Evolutionary conservation across 2,888 invertebrate species (phyloP).

Genomic region (Bursaphelenchus okinawaensis): DNA sequence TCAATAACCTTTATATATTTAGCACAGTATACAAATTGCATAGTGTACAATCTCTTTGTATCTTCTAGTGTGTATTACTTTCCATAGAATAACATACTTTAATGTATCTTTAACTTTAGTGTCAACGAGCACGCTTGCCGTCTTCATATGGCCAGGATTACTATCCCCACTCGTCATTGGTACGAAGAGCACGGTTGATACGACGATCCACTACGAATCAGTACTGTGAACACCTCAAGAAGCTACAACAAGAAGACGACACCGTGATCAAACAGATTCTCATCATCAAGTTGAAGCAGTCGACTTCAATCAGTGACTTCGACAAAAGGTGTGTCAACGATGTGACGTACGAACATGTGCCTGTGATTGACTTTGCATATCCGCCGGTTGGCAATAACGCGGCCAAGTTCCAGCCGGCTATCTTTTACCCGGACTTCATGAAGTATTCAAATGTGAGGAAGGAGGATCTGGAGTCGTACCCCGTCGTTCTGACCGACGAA

Average conservation of each 20-base stretch:
- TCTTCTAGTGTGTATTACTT: no score
- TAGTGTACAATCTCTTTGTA: no score
- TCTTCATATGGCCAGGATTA: constrained; percentile 9
- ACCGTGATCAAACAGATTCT: constrained; percentile 28
- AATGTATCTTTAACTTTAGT: no score
- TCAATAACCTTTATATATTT: no score
- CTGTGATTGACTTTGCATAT: constrained; percentile 3
- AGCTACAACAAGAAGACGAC: constrained; percentile 23
- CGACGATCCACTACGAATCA: constrained; percentile 25
- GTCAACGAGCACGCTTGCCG: background rate
- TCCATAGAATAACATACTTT: no score
- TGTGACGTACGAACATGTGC: background rate
- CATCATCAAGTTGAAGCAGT: constrained; percentile 22
- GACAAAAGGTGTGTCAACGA: background rate
- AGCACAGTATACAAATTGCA: no score
- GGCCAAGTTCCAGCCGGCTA: constrained; percentile 25
- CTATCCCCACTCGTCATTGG: constrained; percentile 25
- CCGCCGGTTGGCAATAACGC: constrained; percentile 21
- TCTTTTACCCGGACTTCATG: constrained; percentile 37
- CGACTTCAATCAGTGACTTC: constrained; percentile 9
- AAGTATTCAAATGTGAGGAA: constrained; percentile 17
- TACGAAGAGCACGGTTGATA: constrained; percentile 27
- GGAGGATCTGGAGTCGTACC: constrained; percentile 23
- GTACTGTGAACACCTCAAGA: constrained; percentile 29
- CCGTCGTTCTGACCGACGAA: constrained; percentile 32